Evolutionary conservation across 2,113 vertebrate species (phyloP).

Genomic region (Rhinoptilus africanus): DNA sequence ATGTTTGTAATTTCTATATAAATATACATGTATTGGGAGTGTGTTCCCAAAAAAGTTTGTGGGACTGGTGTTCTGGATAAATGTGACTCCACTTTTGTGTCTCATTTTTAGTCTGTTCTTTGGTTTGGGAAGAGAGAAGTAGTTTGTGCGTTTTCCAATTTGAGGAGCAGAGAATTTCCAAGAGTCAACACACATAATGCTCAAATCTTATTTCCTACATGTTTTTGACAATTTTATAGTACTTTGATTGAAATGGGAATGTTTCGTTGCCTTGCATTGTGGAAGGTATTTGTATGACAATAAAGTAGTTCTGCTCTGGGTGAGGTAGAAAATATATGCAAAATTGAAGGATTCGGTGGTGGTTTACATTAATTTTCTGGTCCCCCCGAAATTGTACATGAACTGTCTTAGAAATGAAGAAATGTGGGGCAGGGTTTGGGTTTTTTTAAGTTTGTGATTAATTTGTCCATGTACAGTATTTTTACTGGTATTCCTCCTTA

Average conservation of each 20-base stretch:
- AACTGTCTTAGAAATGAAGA: not conserved
- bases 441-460: not conserved
- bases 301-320: not conserved
- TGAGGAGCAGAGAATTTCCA: not conserved
- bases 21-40: accelerated
- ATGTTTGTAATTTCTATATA: not conserved
- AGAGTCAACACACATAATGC: not conserved
- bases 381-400: not conserved
- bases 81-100: not conserved
- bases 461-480: not conserved
- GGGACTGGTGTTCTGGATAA: not conserved
- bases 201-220: not conserved
- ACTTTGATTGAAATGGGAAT: not conserved
- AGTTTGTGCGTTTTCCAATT: not conserved
- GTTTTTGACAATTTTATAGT: not conserved
- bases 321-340: not conserved
- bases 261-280: not conserved
- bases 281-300: not conserved
- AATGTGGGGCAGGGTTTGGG: not conserved
- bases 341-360: not conserved
- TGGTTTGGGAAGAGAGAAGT: not conserved
- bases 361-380: not conserved
- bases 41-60: not conserved
- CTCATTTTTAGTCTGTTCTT: not conserved
- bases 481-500: not conserved